Evolutionary conservation across 1,140 invertebrate species (phyloP).

Genomic region (Eurosta solidaginis): DNA sequence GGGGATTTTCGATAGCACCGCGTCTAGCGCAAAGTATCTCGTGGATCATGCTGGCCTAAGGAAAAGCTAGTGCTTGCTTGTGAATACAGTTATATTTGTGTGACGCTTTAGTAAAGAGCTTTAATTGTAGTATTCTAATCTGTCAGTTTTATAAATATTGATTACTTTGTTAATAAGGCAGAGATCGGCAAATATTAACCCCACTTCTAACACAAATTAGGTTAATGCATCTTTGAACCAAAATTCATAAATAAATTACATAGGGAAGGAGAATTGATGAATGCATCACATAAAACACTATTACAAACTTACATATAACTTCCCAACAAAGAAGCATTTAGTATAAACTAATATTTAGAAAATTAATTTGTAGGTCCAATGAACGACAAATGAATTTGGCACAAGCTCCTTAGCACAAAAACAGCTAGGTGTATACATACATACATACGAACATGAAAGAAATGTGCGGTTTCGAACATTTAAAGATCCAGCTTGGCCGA

Average conservation of each 20-base stretch:
- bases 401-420: background rate
- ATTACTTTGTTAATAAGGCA: background rate
- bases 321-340: background rate
- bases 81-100: too few species aligned
- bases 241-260: background rate
- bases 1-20: too few species aligned
- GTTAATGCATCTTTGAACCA: background rate
- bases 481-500: too few species aligned
- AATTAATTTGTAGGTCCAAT: background rate
- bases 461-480: too few species aligned
- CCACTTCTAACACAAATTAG: background rate
- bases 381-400: conserved; percentile 21
- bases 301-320: background rate
- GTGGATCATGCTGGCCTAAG: too few species aligned
- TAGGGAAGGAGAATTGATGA: background rate
- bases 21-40: too few species aligned
- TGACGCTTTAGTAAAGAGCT: too few species aligned
- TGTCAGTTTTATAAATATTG: background rate
- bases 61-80: too few species aligned
- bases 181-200: background rate
- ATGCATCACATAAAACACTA: background rate
- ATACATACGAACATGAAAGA: background rate
- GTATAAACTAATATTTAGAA: background rate
- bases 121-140: background rate
- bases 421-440: background rate